Base-by-base conservation (phyloP, 2,113 vertebrate species). In the Corythornis vintsioides region DNA sequence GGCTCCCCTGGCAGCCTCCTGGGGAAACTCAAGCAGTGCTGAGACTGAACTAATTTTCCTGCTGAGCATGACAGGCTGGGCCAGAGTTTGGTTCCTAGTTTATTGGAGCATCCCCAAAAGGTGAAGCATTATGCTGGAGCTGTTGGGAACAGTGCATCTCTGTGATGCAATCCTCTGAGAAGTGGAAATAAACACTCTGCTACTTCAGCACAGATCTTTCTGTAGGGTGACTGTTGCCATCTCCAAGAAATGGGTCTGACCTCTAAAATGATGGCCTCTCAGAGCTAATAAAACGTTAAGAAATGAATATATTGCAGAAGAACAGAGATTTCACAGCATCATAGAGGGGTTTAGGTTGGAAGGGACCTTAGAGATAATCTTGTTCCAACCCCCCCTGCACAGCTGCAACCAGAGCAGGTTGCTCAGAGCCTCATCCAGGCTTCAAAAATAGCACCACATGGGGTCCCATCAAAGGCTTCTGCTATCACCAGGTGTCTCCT, bases 401-500 rank as follows among this genome's bases (percentile, higher is more conserved):
- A 29, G 24, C 52, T 55, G 26, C 52, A 55, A 55, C 52, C 22
- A 28, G 52, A 29, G 52, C 52, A 55, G 52, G 52, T 29, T 55
- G 50, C 50, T 52, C 50, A 52, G 50, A 52, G 50, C 50, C 25
- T 26, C 50, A 52, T 52, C 13, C 50, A 52, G 50, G 11, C 50
- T 52, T 52, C 50, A 78, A 60, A 84, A 65, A 7, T 10, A 94
- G 26, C 64, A 83, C 71, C n/a, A 15, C 45, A 47, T 5, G 33
- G 29, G 56, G 52, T 55, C 22, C 48, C 83, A 90, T 67, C 90
- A 93, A 83, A 95, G 86, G 24, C 38, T 29, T 52, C 35, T 38
- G 38, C 24, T 40, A 81, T 94, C 80, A 70, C 85, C 94, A 90
- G 86, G 67, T 90, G 88, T 71, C 50, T 92, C 76, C 59, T 74